A percentile compares a stretch with the other conserved stretches of the same genome.
These are phyloP conservation scores for Diploscapter pachys DNA, from an alignment of 1,140 invertebrate genomes.

Conservation along the genomic window DNA sequence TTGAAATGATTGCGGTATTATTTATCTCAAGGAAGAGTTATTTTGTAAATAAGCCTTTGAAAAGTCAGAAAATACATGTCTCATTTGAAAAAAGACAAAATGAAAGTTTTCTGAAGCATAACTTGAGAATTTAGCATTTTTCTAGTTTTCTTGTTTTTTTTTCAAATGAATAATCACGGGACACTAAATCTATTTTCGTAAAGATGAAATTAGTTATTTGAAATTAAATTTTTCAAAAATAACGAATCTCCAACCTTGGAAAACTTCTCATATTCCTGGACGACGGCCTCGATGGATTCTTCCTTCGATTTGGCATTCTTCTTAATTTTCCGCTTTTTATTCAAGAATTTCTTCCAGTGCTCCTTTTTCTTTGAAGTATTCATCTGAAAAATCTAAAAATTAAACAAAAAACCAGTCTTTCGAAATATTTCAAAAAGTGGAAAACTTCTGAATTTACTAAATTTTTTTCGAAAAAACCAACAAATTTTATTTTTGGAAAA, in stretches of 20 bases:
- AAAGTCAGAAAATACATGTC: conserved; percentile 58
- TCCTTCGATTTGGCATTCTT: conserved; percentile 3
- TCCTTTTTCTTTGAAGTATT: too few relatives aligned
- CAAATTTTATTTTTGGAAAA: too few relatives aligned
- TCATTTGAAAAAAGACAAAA: conserved; percentile 38
- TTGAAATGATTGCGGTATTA: not conserved
- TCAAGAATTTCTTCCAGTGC: too few relatives aligned
- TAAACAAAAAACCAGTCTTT: too few relatives aligned
- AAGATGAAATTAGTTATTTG: conserved; percentile 21
- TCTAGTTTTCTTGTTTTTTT: too few relatives aligned
- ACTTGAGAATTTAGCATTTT: too few relatives aligned
- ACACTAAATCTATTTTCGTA: not conserved
- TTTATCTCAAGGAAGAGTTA: not conserved
- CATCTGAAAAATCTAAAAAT: too few relatives aligned
- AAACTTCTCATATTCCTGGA: conserved; percentile 24
- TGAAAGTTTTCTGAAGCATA: conserved; percentile 28
- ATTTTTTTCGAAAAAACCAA: too few relatives aligned
- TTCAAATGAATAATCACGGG: too few relatives aligned
- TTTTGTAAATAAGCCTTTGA: not conserved
- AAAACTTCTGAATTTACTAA: too few relatives aligned
- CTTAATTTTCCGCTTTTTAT: not conserved
- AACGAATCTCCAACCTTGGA: conserved; percentile 3
- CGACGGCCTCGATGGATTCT: conserved; percentile 11
- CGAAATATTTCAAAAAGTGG: too few relatives aligned
- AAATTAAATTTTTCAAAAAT: conserved; percentile 16